Evolutionary conservation across 2,888 invertebrate species (phyloP), one percentile per base, ranked within the genome.

Genomic region (Macrosoma leucophasiata): DNA sequence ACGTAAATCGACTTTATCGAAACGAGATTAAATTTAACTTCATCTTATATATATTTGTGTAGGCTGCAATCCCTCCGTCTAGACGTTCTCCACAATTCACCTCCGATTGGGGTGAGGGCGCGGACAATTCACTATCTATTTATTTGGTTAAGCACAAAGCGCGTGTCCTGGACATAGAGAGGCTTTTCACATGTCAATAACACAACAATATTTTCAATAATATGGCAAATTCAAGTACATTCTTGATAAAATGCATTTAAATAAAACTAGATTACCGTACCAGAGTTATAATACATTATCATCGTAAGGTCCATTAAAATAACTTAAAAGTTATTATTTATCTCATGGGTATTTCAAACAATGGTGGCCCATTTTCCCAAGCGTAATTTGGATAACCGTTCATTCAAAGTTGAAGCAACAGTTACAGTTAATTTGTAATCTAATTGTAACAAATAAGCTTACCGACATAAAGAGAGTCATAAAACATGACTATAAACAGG

Each of bases 371-470:
- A 77, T 61, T 81, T n/a, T 82, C 79, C 58, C 82, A 79, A 58
- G 67, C 62, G 56, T 78, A 79, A 82, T 81, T 82, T 75, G 70
- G 69, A 69, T 50, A 81, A 82, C 78, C 72, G 78, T 81, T 79
- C 68, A 62, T 63, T 70, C 62, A 62, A 64, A 55, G 52, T 58
- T 61, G 60, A 63, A 61, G 64, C 60, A 61, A 64, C 65, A 63
- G 38, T 52, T 54, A 59, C 55, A 58, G 58, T 60, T 46, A 54
- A 46, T 47, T n/a, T n/a, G n/a, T n/a, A n/a, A n/a, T n/a, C n/a
- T n/a, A n/a, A n/a, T n/a, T n/a, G n/a, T n/a, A n/a, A n/a, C n/a
- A n/a, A n/a, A n/a, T n/a, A n/a, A n/a, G n/a, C n/a, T n/a, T n/a
- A n/a, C n/a, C n/a, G n/a, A n/a, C n/a, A n/a, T n/a, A n/a, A n/a